These are phyloP conservation scores for Spodoptera picta DNA, from an alignment of 2,888 invertebrate genomes.

Conservation along the genomic window DNA sequence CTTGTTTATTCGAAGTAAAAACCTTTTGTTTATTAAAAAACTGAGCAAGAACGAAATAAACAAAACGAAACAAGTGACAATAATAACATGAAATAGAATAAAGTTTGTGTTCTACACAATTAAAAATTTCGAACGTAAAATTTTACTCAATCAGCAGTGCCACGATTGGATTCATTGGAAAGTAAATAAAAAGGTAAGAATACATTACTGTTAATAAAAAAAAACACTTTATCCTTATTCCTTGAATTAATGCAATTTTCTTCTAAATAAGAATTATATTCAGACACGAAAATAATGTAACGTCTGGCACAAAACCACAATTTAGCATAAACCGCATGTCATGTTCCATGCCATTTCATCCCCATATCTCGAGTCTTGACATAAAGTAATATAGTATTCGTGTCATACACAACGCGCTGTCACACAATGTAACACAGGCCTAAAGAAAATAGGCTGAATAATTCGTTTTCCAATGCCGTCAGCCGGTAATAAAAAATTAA, in stretches of 20 bases:
- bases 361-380: conserved; percentile 21
- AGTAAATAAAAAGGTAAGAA: conserved; percentile 21
- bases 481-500: conserved; percentile 30
- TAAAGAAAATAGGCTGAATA: conserved; percentile 42
- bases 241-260: no score
- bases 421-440: conserved; percentile 31
- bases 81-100: not conserved
- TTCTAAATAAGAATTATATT: conserved; percentile 9
- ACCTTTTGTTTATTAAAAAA: not conserved
- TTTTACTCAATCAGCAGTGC: conserved; percentile 48
- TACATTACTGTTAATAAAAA: conserved; percentile 4
- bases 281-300: conserved; percentile 26
- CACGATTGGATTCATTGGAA: conserved; percentile 51
- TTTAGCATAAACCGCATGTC: conserved; percentile 42
- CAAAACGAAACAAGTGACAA: not conserved
- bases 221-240: not conserved
- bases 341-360: conserved; percentile 36
- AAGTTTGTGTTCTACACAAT: conserved; percentile 27
- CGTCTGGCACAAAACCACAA: conserved; percentile 16
- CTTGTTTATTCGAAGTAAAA: not conserved
- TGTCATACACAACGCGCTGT: conserved; percentile 26
- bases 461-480: conserved; percentile 35
- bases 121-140: conserved; percentile 53
- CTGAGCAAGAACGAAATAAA: not conserved
- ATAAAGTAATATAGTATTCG: conserved; percentile 44